Conservation (phyloP, 1,140 invertebrate genomes). For the Drosophila sucinea region DNA sequence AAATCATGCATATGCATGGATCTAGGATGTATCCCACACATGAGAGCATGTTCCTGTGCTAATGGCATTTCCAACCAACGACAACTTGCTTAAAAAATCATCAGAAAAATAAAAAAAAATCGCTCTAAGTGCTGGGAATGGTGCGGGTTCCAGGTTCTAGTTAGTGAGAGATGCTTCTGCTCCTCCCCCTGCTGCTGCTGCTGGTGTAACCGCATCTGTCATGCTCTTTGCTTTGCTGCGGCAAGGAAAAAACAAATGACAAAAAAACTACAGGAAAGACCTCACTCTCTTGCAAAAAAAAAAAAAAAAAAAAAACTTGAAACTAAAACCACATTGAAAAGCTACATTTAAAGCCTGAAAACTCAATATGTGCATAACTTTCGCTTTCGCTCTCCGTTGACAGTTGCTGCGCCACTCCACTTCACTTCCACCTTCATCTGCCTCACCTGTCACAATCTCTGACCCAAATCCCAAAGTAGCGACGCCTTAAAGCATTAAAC, state of each 20-base stretch:
- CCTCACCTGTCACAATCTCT: constrained; percentile 60
- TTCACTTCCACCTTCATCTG: constrained; percentile 25
- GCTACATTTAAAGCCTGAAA: constrained; percentile 52
- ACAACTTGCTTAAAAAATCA: constrained; percentile 71
- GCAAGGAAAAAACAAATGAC: constrained; percentile 25
- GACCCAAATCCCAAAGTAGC: constrained; percentile 67
- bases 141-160: neutral
- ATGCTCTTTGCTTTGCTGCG: constrained; percentile 68
- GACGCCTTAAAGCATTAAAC: constrained; percentile 74
- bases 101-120: constrained; percentile 64
- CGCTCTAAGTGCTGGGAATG: constrained; percentile 56
- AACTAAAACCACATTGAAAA: constrained; percentile 51
- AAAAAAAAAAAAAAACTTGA: constrained; percentile 24
- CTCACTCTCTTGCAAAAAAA: neutral
- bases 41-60: constrained; percentile 53
- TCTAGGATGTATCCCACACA: constrained; percentile 22
- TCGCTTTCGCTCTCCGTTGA: constrained; percentile 69
- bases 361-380: constrained; percentile 73
- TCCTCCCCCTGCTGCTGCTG: neutral
- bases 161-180: neutral
- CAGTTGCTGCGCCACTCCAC: constrained; percentile 19
- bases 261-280: neutral
- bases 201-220: constrained; percentile 30
- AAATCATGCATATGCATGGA: constrained; percentile 69
- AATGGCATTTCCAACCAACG: constrained; percentile 72